A percentile compares a stretch with the other conserved stretches of the same genome.
These are phyloP conservation scores for Sebastes trivittatus DNA, from an alignment of 2,797 vertebrate genomes.

Conservation along the genomic window DNA sequence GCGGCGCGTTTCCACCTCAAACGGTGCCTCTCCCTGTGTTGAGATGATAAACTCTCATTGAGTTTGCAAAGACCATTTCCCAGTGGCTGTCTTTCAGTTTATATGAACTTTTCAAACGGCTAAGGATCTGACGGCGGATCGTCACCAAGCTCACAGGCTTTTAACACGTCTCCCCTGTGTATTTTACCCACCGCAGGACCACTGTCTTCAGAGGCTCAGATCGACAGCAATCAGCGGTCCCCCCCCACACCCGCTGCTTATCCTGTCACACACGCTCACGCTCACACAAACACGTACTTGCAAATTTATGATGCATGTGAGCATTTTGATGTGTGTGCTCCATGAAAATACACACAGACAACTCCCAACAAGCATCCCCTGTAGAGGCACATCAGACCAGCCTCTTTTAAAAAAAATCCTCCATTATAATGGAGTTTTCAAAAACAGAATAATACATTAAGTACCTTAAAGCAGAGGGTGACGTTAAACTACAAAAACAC, in stretches of 20 bases:
- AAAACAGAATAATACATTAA: conserved; percentile 85
- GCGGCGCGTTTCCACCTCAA: conserved; percentile 64
- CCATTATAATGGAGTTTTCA: conserved; percentile 68
- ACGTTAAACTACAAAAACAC: conserved; percentile 73
- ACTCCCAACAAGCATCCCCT: conserved; percentile 49
- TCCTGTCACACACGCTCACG: conserved; percentile 45
- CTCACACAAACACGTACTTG: conserved; percentile 29
- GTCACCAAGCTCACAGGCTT: conserved; percentile 73
- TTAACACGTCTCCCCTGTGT: conserved; percentile 77
- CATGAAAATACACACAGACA: conserved; percentile 36
- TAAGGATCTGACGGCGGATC: conserved; percentile 73
- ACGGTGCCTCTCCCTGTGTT: conserved; percentile 63
- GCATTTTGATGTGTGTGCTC: conserved; percentile 36
- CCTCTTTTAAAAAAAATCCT: conserved; percentile 41
- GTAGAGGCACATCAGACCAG: conserved; percentile 66
- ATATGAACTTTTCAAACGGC: conserved; percentile 83
- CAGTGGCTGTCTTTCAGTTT: conserved; percentile 77
- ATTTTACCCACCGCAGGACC: conserved; percentile 78
- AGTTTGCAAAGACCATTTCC: conserved; percentile 79
- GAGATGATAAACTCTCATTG: conserved; percentile 79
- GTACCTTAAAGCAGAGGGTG: conserved; percentile 67
- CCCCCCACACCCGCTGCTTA: conserved; percentile 9
- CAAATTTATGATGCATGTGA: conserved; percentile 52
- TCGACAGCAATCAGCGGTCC: conserved; percentile 71
- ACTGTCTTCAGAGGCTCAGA: conserved; percentile 80